Base-by-base conservation (phyloP, 2,888 invertebrate species). In the Thalpophila matura region DNA sequence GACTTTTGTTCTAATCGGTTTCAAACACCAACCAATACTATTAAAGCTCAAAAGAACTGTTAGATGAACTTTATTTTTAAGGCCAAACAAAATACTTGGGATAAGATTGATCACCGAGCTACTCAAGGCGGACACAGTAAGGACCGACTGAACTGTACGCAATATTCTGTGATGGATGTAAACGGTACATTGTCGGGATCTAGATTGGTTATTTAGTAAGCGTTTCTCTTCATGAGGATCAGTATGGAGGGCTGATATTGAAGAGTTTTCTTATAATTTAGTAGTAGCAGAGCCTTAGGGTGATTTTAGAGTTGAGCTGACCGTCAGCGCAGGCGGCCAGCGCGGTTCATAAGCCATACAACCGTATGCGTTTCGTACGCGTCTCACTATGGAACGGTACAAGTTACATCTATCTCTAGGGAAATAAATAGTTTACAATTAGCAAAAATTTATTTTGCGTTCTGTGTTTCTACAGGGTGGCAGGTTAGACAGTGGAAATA, bases 81-180 rank as follows among this genome's bases (percentile, higher is more conserved):
- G 20, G 49, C 62, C 12, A 51, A 79, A 73, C 62, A 79, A 73
- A 78, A 76, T 66, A 46, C 50, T 55, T 24, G 46, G 35, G 57
- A 43, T 54, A 76, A 74, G 77, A 78, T 78, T 74, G 79, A 78
- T 78, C 64, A 49, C 53, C 31, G 29, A 47, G 46, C 58, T 49
- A 58, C 47, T 47, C n/a, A 27, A 45, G 47, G 29, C 31, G 50
- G 49, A 37, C 45, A 27, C 24, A 47, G 53, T 47, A 37, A 51
- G 72, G 58, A 70, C 27, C 6, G 35, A 40, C 18, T 47, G 56
- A 58, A 50, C 57, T 51, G 38, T 14, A 47, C 56, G 51, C 55
- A 35, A 62, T 60, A 65, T 50, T 14, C 12, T 47, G 49, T 77
- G 77, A 77, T 77, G 68, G 68, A 77, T 77, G 72, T 53, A 61